These are phyloP conservation scores for Styela clava DNA, from an alignment of 23 tunicate genomes.

Conservation along the genomic window DNA sequence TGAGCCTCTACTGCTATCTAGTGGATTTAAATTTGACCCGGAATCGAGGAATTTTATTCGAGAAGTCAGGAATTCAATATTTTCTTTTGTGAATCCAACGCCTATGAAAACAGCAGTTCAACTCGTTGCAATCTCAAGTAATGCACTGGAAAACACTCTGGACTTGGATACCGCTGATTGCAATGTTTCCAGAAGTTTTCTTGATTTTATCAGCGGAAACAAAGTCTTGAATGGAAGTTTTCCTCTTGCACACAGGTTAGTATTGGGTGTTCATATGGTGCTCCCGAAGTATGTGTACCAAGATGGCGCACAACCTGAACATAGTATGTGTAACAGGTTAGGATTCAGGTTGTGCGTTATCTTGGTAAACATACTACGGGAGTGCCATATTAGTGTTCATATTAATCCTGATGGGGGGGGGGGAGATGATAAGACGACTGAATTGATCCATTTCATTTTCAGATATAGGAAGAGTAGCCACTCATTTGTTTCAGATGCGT, in stretches of 20 bases:
- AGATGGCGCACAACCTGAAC: no score
- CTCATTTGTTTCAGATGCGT: no score
- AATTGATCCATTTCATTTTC: no score
- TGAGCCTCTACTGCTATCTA: constrained; percentile 28
- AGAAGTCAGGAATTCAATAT: constrained; percentile 33
- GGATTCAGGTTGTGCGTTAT: no score
- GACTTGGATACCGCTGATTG: constrained; percentile 26
- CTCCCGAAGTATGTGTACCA: no score
- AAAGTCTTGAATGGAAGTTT: constrained; percentile 17
- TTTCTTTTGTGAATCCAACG: constrained; percentile 52
- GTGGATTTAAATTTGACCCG: constrained; percentile 43
- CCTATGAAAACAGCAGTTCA: constrained; percentile 27
- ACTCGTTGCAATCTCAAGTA: constrained; percentile 30
- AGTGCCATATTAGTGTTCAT: no score
- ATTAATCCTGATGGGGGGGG: no score
- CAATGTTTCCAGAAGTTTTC: neutral
- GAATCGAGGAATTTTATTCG: constrained; percentile 44
- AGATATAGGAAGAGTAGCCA: no score
- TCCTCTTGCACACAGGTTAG: constrained; percentile 53
- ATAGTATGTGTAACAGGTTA: no score
- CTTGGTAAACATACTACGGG: no score
- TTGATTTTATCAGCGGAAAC: constrained; percentile 44
- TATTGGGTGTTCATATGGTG: no score
- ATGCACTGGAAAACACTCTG: constrained; percentile 41
- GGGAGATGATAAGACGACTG: no score